These are phyloP conservation scores for Rana temporaria DNA, from an alignment of 2,113 vertebrate genomes.

Conservation along the genomic window DNA sequence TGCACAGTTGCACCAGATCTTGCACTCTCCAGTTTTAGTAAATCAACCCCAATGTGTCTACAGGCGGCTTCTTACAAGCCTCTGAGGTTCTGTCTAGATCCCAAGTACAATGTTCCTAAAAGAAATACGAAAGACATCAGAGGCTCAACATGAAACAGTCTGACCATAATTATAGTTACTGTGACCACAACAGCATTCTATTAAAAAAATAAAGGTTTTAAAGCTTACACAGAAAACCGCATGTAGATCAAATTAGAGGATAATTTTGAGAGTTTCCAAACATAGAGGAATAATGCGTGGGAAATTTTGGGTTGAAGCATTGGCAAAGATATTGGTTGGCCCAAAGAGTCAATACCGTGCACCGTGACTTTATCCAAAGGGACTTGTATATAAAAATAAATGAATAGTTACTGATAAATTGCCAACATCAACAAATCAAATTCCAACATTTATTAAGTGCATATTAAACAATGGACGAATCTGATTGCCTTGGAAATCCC, in stretches of 20 bases:
- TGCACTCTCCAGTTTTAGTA: too few species aligned
- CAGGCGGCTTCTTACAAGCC: not conserved
- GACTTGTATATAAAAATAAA: too few species aligned
- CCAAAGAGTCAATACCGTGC: not conserved
- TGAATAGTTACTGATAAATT: too few species aligned
- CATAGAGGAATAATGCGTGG: not conserved
- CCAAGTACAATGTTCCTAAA: conserved; percentile 18
- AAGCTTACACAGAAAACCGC: conserved; percentile 43
- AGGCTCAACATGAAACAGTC: conserved; percentile 37
- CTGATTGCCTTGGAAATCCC: too few species aligned
- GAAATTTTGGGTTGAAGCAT: not conserved
- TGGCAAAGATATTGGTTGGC: not conserved
- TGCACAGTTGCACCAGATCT: too few species aligned
- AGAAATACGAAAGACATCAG: conserved; percentile 40
- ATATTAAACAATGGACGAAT: too few species aligned
- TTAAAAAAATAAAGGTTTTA: conserved; percentile 52
- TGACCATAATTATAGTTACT: conserved; percentile 52
- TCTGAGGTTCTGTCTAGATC: conserved; percentile 30
- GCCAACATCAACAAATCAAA: too few species aligned
- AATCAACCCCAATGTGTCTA: not conserved
- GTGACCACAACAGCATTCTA: conserved; percentile 37
- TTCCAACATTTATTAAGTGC: too few species aligned
- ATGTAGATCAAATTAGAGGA: conserved; percentile 16
- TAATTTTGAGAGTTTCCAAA: not conserved
- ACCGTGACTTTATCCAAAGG: too few species aligned